Evolutionary conservation across 1,140 invertebrate species (phyloP), one percentile per base, ranked within the genome.

Genomic region (Danaus melanippus): DNA sequence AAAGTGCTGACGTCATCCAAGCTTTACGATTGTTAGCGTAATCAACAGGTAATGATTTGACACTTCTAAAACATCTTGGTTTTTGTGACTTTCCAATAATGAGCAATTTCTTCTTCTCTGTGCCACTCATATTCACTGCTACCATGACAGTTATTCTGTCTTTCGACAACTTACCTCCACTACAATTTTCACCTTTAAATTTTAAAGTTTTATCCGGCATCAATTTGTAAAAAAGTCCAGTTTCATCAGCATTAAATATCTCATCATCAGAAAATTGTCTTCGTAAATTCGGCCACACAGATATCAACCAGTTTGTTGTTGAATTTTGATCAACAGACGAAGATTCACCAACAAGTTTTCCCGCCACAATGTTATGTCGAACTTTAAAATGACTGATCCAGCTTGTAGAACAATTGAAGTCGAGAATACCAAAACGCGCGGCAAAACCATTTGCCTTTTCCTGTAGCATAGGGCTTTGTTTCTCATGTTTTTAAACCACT

Each of bases 1-100:
- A 64, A 61, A 62, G 39, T 40, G 61, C 54, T 40, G 56, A 54
- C 10, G 62, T 65, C 57, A 65, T 68, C 57, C 66, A 65, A 43
- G 62, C 42, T 46, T 15, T 66, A 46, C 42, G 44, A 56, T 66
- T 69, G 52, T 50, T 58, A 8, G 44, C 67, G 62, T 64, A 66
- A 62, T 49, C 50, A 39, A 69, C 64, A 40, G 67, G 62, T 50
- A 61, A 52, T 47, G 51, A 52, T 39, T 47, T 53, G 48, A 65
- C 50, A 53, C 49, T 63, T 48, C 43, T 51, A 10, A 47, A 47
- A 42, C 49, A 43, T 47, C 49, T 49, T 17, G 58, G 60, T 42
- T 50, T 50, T 21, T 63, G 9, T 49, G 59, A 56, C 47, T 69
- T 66, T 9, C 61, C 67, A 15, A 66, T 56, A 49, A 63, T 41